Evolutionary conservation across 2,113 vertebrate genomes (phyloP), one percentile per base, ranked within the genome.

Genomic region (Oncorhynchus clarkii): DNA sequence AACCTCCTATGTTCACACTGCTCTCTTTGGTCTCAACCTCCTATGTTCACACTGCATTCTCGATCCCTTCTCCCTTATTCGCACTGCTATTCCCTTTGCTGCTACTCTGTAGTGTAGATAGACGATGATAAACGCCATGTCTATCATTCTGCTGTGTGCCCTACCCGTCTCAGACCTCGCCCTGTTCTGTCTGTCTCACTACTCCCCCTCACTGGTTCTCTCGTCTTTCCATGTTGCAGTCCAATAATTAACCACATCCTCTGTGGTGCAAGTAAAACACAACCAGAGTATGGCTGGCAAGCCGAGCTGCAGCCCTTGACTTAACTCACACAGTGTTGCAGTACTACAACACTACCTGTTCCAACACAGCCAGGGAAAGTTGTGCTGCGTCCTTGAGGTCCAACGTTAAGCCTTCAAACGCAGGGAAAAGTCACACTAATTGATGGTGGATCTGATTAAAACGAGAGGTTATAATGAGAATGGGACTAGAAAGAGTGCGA

Each of bases 381-480:
- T 91, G 13, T 14, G 51, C 57, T 20, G 74, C 34, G 90, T 90
- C 92, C 92, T 92, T 91, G 90, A 90, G 87, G 87, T 87, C 77
- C 84, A 83, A 89, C 83, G 88, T 88, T 89, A 64, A 64, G 85
- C 86, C 86, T 86, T 90, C 85, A 91, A 89, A 88, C 72, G 18
- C 71, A 75, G 60, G 45, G 80, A 89, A 88, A 91, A 92, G 90
- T 92, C 88, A 88, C 74, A 71, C 88, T 93, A 94, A 93, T 92
- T 93, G 90, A 93, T 82, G 86, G 85, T 67, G 85, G 85, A 89
- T 89, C 94, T 96, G 95, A 97, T 97, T 98, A 96, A 96, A 96
- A 97, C 92, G 92, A 95, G 95, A 94, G 92, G 92, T 54, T 54
- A 93, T 97, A 97, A 98, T 97, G 95, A 98, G 96, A 94, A 95